phyloP scores from a whole-genome alignment of 1,140 invertebrate genomes.

The Brachionus asplanchnoidis region DNA sequence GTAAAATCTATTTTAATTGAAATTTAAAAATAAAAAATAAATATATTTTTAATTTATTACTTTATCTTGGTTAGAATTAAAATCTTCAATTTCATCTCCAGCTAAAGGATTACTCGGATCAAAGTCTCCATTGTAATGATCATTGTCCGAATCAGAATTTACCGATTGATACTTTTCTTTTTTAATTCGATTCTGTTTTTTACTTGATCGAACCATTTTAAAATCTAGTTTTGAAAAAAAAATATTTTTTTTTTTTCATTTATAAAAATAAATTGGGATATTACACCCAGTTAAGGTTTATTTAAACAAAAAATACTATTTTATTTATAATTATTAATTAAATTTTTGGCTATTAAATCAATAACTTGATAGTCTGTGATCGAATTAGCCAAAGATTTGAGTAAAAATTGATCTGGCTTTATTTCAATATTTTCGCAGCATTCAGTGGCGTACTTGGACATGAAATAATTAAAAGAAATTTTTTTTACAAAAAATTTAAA shows the following conservation, averaged over 20 bases:
- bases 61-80: conserved; percentile 42
- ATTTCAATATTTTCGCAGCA: neutral
- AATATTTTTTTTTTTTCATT: neutral
- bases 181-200: conserved; percentile 23
- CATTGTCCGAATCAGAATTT: conserved; percentile 10
- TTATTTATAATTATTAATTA: neutral
- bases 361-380: neutral
- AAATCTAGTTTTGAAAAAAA: neutral
- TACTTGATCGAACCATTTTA: conserved; percentile 7
- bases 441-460: neutral
- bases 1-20: neutral
- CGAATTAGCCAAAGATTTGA: neutral
- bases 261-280: neutral
- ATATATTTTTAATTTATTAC: neutral
- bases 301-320: neutral
- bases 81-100: conserved; percentile 42
- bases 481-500: neutral
- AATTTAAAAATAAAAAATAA: neutral
- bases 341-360: neutral
- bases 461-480: neutral
- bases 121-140: conserved; percentile 11
- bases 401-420: neutral
- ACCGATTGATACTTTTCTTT: conserved; percentile 35
- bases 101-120: conserved; percentile 19
- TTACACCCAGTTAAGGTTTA: neutral